Base-by-base conservation (phyloP, 2,888 invertebrate genomes). In the Eugnorisma glareosa region DNA sequence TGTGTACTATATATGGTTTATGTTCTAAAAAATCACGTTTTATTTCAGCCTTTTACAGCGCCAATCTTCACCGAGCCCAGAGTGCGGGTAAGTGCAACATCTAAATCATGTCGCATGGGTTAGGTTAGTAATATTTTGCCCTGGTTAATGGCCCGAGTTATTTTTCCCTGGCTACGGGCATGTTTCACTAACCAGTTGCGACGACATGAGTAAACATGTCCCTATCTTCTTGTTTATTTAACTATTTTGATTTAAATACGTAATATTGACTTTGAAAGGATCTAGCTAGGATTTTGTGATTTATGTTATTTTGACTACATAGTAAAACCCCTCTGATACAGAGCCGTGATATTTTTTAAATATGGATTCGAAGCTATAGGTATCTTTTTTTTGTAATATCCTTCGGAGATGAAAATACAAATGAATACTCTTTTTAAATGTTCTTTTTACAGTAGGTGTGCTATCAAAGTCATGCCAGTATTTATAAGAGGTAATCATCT, bases 121-220 rank as follows among this genome's bases (percentile, higher is more conserved):
- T 73, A 51, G 35, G 64, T 67, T 57, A 35, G 75, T 78, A 77
- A 87, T 89, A 87, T 87, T 83, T 87, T 69, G 74, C 67, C 68
- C 67, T 75, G 83, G 74, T 87, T 88, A 87, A 87, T 85, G 88
- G 87, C 45, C 70, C 81, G 73, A 77, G 72, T 79, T 88, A 89
- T 87, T 85, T 87, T 83, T 79, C 86, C 79, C 68, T 67, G 68
- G 67, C 76, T 87, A 68, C 67, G 69, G 86, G 70, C 72, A 79
- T 87, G 81, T 85, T 74, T 78, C 80, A 83, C 83, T 81, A 81
- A 89, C 85, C 83, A 87, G 80, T 88, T 57, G 73, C 61, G 68
- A 59, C 54, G 76, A 81, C 83, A 79, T 87, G 70, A 68, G 83
- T 79, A 85, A 87, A 87, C 88, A 87, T 79, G 77, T 64, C 75